Evolutionary conservation across 2,888 invertebrate species (phyloP).

Genomic region (Tiliacea aurago): DNA sequence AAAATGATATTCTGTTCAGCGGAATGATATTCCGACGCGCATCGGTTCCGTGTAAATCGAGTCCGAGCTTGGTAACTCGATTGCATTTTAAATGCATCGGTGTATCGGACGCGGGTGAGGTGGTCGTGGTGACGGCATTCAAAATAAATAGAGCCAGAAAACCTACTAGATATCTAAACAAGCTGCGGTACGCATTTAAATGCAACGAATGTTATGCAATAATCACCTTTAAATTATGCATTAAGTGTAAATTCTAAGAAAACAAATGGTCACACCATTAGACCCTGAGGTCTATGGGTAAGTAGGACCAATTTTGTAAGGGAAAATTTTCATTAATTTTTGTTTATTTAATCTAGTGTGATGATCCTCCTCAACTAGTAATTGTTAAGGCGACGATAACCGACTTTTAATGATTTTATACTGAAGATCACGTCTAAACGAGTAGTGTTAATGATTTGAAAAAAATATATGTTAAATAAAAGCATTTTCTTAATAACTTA

Average conservation of each 20-base stretch:
- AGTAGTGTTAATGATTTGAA: no score
- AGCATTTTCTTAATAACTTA: no score
- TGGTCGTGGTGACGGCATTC: neutral
- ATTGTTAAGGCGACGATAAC: no score
- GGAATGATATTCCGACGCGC: conserved; percentile 37
- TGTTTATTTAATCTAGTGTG: no score
- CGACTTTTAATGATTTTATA: no score
- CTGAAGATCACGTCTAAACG: no score
- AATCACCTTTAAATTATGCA: neutral
- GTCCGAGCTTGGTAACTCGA: conserved; percentile 64
- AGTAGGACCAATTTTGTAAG: neutral
- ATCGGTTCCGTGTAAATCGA: conserved; percentile 60
- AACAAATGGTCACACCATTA: no score
- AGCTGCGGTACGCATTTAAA: no score
- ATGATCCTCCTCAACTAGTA: neutral
- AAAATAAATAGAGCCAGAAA: conserved; percentile 19
- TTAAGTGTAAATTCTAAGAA: neutral
- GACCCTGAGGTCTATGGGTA: no score
- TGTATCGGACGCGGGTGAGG: conserved; percentile 43
- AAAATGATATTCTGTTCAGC: conserved; percentile 50
- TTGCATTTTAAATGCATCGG: conserved; percentile 71
- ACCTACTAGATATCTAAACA: neutral
- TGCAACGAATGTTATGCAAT: neutral
- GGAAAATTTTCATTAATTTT: no score
- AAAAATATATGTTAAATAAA: no score